Conservation (phyloP, 2,113 vertebrate genomes). For the Chlorodrepanis virens region DNA sequence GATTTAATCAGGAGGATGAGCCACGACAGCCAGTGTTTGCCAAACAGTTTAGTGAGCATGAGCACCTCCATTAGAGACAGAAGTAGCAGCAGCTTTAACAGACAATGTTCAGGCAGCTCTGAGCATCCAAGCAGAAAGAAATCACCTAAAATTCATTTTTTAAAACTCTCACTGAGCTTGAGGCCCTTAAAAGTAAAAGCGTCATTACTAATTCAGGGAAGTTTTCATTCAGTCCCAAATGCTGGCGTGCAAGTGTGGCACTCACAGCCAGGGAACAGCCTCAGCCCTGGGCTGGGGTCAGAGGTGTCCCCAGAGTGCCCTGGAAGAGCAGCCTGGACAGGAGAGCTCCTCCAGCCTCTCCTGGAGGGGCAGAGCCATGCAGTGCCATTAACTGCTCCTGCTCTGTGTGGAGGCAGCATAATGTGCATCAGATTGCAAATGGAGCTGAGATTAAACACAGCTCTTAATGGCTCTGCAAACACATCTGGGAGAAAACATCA, state of each 20-base stretch:
- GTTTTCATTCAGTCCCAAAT: neutral
- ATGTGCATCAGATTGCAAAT: neutral
- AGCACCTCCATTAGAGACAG: neutral
- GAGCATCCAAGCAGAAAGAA: slow-evolving; percentile 4
- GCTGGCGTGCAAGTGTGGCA: neutral
- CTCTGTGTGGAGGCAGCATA: neutral
- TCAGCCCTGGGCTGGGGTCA: neutral
- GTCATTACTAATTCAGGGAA: neutral
- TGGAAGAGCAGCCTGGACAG: neutral
- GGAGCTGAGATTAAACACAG: neutral
- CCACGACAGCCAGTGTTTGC: neutral
- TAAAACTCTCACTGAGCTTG: neutral
- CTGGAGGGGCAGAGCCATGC: neutral
- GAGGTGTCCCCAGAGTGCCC: neutral
- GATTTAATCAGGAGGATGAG: neutral
- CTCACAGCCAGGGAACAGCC: accelerated
- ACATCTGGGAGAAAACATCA: neutral
- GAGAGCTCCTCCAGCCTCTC: neutral
- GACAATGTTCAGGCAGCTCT: neutral
- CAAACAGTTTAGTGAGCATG: neutral
- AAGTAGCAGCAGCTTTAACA: neutral
- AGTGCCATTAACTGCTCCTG: neutral
- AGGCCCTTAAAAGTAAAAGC: neutral
- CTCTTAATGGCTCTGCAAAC: slow-evolving; percentile 13
- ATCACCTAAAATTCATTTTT: slow-evolving; percentile 9